These are phyloP conservation scores for Barnardius zonarius DNA, from an alignment of 2,113 vertebrate genomes.

Conservation along the genomic window DNA sequence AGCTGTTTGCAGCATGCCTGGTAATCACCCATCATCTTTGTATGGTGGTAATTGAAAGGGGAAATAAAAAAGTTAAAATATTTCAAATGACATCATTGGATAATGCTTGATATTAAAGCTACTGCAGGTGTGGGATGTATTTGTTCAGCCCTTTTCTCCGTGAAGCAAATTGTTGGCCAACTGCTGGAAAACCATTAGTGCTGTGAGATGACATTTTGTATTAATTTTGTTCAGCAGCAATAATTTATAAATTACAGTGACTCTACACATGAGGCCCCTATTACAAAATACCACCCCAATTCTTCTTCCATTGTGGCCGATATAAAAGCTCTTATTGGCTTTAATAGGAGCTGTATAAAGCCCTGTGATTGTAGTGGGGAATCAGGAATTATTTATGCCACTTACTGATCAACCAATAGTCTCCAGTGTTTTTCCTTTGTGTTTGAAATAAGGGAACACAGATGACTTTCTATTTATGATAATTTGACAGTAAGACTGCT, in stretches of 20 bases:
- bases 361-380: not conserved
- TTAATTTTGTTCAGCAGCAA: not conserved
- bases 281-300: not conserved
- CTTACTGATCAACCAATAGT: slow-evolving; percentile 28
- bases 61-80: slow-evolving; percentile 6
- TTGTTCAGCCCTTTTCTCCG: not conserved
- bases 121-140: not conserved
- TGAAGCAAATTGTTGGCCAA: not conserved
- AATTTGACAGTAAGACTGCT: slow-evolving; percentile 21
- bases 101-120: not conserved
- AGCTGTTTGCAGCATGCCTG: not conserved
- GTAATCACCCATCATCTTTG: not conserved
- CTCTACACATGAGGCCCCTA: not conserved
- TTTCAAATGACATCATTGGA: not conserved
- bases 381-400: slow-evolving; percentile 33
- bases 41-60: not conserved
- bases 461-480: not conserved
- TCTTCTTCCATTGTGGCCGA: not conserved
- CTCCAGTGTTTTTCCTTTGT: not conserved
- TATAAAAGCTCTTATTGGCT: slow-evolving; percentile 10
- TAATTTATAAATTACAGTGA: slow-evolving; percentile 8
- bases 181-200: slow-evolving; percentile 1
- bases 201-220: not conserved
- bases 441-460: slow-evolving; percentile 25
- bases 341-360: slow-evolving; percentile 22